Conservation (phyloP, 2,113 vertebrate genomes). For the Malurus alboscapulatus region DNA sequence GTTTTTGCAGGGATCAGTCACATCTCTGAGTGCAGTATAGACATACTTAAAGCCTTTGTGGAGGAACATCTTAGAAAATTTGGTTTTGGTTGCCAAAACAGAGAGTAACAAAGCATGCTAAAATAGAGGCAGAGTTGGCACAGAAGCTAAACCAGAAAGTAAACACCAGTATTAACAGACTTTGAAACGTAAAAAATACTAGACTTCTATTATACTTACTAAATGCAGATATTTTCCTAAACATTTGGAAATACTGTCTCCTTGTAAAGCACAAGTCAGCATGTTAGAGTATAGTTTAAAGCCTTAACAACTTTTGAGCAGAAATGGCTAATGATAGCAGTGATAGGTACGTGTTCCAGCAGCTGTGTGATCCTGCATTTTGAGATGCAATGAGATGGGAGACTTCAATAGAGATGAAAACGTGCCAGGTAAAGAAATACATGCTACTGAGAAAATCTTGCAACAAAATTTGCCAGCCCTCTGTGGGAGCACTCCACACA, state of each 20-base stretch:
- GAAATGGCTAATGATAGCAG: background rate
- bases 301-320: background rate
- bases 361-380: background rate
- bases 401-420: background rate
- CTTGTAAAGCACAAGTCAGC: background rate
- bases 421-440: background rate
- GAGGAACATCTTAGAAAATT: background rate
- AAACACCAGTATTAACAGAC: background rate
- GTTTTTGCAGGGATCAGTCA: background rate
- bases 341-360: fast-evolving
- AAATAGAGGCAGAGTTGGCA: background rate
- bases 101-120: background rate
- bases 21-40: background rate
- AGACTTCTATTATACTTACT: background rate
- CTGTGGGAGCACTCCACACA: background rate
- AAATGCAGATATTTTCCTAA: background rate
- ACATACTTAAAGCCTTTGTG: background rate
- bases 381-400: background rate
- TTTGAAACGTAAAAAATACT: background rate
- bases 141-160: background rate
- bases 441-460: background rate
- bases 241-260: background rate
- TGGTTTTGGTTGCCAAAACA: background rate
- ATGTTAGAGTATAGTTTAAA: background rate
- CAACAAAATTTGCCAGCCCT: background rate